Conservation (phyloP, 2,113 vertebrate species). For the Aptenodytes forsteri region DNA sequence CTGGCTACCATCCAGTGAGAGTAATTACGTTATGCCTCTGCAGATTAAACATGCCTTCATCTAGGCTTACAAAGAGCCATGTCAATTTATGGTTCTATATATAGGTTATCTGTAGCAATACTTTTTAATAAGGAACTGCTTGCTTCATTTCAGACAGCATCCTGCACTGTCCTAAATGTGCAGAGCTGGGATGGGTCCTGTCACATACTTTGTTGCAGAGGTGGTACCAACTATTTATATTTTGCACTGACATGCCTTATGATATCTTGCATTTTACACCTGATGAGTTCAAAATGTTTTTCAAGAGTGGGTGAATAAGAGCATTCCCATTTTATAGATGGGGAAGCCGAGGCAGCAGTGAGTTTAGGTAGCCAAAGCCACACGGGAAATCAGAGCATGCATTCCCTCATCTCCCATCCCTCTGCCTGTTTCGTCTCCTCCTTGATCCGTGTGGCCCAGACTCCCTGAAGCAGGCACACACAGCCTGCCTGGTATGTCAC, state of each 20-base stretch:
- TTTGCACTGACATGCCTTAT: background rate
- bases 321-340: background rate
- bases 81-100: slow-evolving; percentile 51
- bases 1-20: slow-evolving; percentile 51
- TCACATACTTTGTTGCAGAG: background rate
- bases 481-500: background rate
- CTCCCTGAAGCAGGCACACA: background rate
- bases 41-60: slow-evolving; percentile 56
- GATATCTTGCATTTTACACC: background rate
- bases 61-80: slow-evolving; percentile 6
- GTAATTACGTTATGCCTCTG: slow-evolving; percentile 59
- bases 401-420: background rate
- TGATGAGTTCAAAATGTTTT: background rate
- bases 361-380: background rate
- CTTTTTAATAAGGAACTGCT: slow-evolving; percentile 33
- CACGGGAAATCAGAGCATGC: background rate
- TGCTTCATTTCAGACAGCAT: slow-evolving; percentile 19
- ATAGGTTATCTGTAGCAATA: slow-evolving; percentile 56
- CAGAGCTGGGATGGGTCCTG: background rate
- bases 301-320: background rate
- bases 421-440: background rate
- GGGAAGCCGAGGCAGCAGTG: background rate
- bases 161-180: background rate
- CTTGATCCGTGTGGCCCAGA: background rate
- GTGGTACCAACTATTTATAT: background rate